Evolutionary conservation across 35 echinoderm and acorn worm species (phyloP).

Genomic region (Apostichopus japonicus): DNA sequence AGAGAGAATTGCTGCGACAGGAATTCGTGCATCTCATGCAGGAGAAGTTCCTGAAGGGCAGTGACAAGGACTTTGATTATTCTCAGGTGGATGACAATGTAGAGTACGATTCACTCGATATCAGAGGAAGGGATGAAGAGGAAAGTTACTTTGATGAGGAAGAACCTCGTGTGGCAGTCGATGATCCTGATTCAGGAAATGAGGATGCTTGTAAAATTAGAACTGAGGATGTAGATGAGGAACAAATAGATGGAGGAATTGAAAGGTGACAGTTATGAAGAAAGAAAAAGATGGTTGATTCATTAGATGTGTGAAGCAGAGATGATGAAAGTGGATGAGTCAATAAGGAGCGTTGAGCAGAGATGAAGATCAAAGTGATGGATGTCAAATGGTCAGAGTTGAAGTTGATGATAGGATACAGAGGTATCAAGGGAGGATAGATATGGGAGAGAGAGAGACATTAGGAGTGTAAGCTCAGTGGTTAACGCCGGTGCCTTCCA

Average conservation of each 20-base stretch:
- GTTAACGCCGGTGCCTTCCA: too few species aligned
- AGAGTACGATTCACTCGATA: constrained; percentile 90
- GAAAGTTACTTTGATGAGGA: constrained; percentile 98
- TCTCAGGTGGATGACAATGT: constrained; percentile 75
- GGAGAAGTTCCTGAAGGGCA: constrained; percentile 77
- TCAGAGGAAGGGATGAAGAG: constrained; percentile 82
- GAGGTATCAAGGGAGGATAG: too few species aligned
- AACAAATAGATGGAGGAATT: background rate
- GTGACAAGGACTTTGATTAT: constrained; percentile 93
- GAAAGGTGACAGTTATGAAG: constrained; percentile 5
- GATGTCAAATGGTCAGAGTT: background rate
- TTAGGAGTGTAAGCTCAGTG: too few species aligned
- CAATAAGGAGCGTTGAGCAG: too few species aligned
- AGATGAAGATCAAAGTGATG: too few species aligned
- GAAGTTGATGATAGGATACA: too few species aligned
- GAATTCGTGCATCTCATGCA: constrained; percentile 88
- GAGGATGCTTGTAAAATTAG: background rate
- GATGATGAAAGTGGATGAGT: background rate
- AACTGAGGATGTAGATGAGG: background rate
- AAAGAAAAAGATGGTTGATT: background rate
- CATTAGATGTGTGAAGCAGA: background rate
- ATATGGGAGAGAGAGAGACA: too few species aligned
- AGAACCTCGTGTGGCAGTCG: constrained; percentile 10
- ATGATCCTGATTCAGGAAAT: background rate
- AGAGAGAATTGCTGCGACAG: constrained; percentile 73